Evolutionary conservation across 2,888 invertebrate species (phyloP), one percentile per base, ranked within the genome.

Genomic region (Pomacea canaliculata): DNA sequence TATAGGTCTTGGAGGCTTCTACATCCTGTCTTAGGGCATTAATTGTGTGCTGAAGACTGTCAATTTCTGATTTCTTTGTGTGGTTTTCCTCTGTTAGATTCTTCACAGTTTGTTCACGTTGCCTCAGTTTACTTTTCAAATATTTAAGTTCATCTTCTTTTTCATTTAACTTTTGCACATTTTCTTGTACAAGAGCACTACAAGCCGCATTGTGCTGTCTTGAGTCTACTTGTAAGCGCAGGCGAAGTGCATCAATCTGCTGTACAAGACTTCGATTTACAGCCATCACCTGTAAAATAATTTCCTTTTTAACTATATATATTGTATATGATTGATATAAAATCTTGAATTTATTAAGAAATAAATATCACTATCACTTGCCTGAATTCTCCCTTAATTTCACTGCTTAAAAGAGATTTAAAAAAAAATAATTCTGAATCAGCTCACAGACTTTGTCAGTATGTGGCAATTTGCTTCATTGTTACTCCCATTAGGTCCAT

Each of bases 241-340:
- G 74, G 37, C 84, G 73, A 12, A 86, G 78, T 5, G 85, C 83
- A 37, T 85, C 85, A 37, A 86, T 86, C 76, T 86, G 84, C 72
- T 81, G 79, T 56, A 85, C 83, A 13, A 86, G 80, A 9, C 78
- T 79, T 71, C 80, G 76, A 78, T 86, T 86, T 59, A 86, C 78
- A 13, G 81, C 80, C 56, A 84, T 79, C 18, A 84, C 80, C 77
- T 86, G 83, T 23, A 16, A 23, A 12, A 23, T 49, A 23, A 27
- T 66, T 8, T 60, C n/a, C n/a, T 60, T 37, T 37, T 37, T 37
- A 37, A 5, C 4, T 37, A 37, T 56, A 13, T 13, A 56, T 56
- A 56, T 7, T 56, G 10, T 56, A 56, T 56, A 37, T 37, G 37
- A 5, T 37, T 37, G 37, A 37, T 37, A 37, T 37, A 37, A 37